Evolutionary conservation across 2,888 invertebrate genomes (phyloP), one percentile per base, ranked within the genome.

Genomic region (Amorpha juglandis): DNA sequence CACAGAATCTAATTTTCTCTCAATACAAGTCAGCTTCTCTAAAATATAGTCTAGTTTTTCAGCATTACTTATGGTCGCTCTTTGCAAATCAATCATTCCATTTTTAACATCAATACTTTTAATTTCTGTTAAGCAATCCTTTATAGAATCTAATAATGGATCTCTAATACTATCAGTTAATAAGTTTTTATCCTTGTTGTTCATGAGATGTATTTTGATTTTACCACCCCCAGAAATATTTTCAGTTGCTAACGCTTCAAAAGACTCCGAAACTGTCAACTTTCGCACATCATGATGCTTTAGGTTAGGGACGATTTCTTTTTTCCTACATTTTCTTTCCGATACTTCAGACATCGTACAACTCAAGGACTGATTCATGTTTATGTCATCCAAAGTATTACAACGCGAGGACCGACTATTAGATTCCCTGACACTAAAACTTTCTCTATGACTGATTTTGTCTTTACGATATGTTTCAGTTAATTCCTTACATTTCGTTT

Each of bases 191-290:
- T 91, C 91, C 69, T 78, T 79, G 14, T 89, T 88, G 64, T 88
- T 89, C 91, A 92, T 92, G 35, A 92, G 79, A 71, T 90, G 88
- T 72, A 91, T 82, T 86, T 92, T 92, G 67, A 92, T 88, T 71
- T 81, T 86, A 12, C 80, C 77, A 14, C 88, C 84, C 16, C 80
- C 83, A 51, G 73, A 66, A 19, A 74, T 67, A 27, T 82, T 76
- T 75, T 90, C 88, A 1, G 84, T 83, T 1, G 90, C 89, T 27
- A 91, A 69, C 38, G 88, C 90, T 76, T 91, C 88, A 67, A 92
- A 87, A 8, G 90, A 89, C 70, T 89, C 88, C 0, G 91, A 90
- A 63, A 86, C 70, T 27, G 77, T 66, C 45, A 86, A 67, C 63
- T 85, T 87, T 67, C 74, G 75, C 19, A 72, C 75, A 52, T 68